Evolutionary conservation across 2,888 invertebrate species (phyloP).

Genomic region (Morpho helenor): DNA sequence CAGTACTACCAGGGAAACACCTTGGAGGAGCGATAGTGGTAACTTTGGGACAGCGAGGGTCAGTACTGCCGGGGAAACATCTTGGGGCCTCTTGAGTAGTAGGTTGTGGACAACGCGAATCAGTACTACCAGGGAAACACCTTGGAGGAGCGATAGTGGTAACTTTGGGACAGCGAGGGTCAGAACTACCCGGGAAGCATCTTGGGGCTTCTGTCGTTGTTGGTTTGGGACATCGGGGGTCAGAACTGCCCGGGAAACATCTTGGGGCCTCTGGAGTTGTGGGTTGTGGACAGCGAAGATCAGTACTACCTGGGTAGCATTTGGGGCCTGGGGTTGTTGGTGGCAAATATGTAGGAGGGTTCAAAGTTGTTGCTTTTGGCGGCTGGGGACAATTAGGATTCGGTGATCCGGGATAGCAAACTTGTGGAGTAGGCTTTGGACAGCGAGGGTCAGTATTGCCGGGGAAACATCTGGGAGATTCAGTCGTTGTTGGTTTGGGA

Average conservation of each 20-base stretch:
- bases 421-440: constrained; percentile 8
- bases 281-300: constrained; percentile 39
- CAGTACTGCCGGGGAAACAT: constrained; percentile 36
- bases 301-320: constrained; percentile 44
- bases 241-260: constrained; percentile 45
- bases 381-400: no score
- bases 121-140: constrained; percentile 36
- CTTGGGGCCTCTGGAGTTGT: constrained; percentile 36
- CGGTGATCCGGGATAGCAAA: no score
- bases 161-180: constrained; percentile 53
- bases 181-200: constrained; percentile 36
- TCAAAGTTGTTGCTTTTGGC: no score
- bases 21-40: no score
- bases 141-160: no score
- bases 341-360: constrained; percentile 1
- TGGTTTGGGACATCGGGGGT: constrained; percentile 43
- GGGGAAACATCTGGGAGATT: constrained; percentile 37
- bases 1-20: constrained; percentile 36
- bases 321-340: constrained; percentile 34
- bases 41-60: constrained; percentile 53
- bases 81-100: no score
- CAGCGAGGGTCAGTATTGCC: constrained; percentile 36
- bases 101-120: constrained; percentile 53
- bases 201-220: constrained; percentile 28
- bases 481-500: no score